phyloP scores from a whole-genome alignment of 53 echinoderm and acorn worm genomes.

The Paracentrotus lividus region DNA sequence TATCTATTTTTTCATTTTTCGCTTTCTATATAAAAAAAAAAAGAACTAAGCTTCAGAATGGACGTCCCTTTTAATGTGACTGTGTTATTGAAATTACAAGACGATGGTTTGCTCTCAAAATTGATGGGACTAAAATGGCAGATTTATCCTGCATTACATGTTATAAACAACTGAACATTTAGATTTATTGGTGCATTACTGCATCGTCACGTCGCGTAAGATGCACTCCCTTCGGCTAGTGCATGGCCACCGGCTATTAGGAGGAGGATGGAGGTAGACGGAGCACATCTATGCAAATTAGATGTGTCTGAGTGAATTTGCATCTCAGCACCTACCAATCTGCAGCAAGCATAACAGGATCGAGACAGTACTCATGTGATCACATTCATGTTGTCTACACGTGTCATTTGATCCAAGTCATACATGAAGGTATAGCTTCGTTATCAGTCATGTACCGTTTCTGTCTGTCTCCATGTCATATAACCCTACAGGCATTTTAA shows the following conservation, averaged over 20 bases:
- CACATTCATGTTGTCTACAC: constrained; percentile 25
- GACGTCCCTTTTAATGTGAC: too few relatives aligned
- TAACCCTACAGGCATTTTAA: neutral
- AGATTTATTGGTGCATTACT: neutral
- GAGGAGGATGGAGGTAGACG: neutral
- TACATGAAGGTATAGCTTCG: neutral
- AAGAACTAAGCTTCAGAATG: too few relatives aligned
- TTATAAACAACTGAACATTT: constrained; percentile 9
- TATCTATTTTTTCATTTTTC: too few relatives aligned
- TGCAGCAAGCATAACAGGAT: neutral
- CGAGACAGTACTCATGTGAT: neutral
- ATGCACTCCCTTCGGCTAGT: neutral
- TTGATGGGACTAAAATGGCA: neutral
- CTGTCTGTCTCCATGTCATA: neutral
- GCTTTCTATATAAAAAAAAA: too few relatives aligned
- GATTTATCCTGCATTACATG: neutral
- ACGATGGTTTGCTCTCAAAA: neutral
- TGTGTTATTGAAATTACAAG: neutral
- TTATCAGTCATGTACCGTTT: neutral
- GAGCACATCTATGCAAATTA: constrained; percentile 31
- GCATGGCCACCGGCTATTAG: neutral
- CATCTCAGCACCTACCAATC: constrained; percentile 37
- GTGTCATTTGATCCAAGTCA: constrained; percentile 19
- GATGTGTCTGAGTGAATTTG: constrained; percentile 27
- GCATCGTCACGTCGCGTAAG: neutral